These are phyloP conservation scores for Pachyrhynchus sulphureomaculatus DNA, from an alignment of 1,140 invertebrate species.

Conservation along the genomic window DNA sequence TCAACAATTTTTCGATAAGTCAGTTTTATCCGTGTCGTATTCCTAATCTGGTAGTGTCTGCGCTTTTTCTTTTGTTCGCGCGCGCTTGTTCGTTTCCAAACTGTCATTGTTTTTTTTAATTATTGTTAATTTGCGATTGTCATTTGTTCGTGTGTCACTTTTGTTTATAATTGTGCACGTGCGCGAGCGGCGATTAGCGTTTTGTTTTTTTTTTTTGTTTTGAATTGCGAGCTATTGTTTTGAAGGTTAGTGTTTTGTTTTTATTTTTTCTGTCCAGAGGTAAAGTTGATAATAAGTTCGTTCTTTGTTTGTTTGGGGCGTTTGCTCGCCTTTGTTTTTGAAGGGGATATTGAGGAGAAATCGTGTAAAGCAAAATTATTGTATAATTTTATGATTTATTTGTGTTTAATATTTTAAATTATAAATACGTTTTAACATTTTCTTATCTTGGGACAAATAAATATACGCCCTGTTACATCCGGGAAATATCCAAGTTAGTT, in stretches of 20 bases:
- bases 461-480: too few species aligned
- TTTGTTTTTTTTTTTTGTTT: background rate
- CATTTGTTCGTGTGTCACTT: background rate
- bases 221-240: background rate
- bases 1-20: conserved; percentile 26
- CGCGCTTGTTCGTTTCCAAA: background rate
- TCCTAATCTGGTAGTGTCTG: conserved; percentile 10
- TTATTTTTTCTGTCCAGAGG: background rate
- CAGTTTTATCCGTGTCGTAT: conserved; percentile 19
- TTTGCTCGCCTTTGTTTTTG: too few species aligned
- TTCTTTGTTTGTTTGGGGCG: background rate
- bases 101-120: conserved; percentile 2
- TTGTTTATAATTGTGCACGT: conserved; percentile 10
- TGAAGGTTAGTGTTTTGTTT: background rate
- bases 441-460: too few species aligned
- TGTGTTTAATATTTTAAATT: too few species aligned
- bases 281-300: too few species aligned
- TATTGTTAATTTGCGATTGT: conserved; percentile 2
- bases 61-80: conserved; percentile 7
- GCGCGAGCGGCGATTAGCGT: background rate
- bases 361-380: too few species aligned
- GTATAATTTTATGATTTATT: too few species aligned
- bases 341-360: too few species aligned
- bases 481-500: too few species aligned
- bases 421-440: too few species aligned